Percentiles rank a stretch among this genome's conserved stretches.
Conservation (phyloP, 2,113 vertebrate species). For the Epinephelus lanceolatus region DNA sequence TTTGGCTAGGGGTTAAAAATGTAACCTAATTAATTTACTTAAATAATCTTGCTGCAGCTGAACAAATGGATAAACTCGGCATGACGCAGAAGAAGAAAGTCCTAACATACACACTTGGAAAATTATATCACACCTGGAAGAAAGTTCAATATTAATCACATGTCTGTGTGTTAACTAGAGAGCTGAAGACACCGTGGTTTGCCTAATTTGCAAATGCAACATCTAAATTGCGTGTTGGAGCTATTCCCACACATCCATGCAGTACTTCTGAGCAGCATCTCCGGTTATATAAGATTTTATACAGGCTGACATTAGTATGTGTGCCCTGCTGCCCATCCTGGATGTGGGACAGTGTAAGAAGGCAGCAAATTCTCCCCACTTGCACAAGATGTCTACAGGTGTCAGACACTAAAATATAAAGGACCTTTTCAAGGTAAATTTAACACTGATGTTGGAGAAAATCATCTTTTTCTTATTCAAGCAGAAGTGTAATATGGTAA, state of each 20-base stretch:
- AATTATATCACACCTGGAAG: background rate
- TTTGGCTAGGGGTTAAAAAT: constrained; percentile 50
- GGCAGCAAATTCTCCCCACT: background rate
- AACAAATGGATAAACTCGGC: constrained; percentile 25
- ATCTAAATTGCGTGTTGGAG: no score
- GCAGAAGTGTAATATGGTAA: no score
- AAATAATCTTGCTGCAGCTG: constrained; percentile 37
- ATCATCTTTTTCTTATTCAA: no score
- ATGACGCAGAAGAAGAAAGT: background rate
- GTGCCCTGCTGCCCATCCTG: background rate
- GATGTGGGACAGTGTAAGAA: background rate
- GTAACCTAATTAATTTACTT: constrained; percentile 59
- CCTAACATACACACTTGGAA: background rate
- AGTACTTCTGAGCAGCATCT: background rate
- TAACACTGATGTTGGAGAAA: no score
- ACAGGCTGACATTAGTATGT: background rate
- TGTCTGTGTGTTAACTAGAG: background rate
- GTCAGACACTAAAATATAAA: background rate
- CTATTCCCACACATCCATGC: background rate
- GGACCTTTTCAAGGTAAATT: no score
- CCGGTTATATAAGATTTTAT: background rate
- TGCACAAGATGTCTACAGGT: no score
- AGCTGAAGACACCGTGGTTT: background rate
- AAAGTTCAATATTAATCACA: constrained; percentile 1
- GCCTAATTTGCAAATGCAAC: background rate